Conservation (phyloP, 2,888 invertebrate species). For the Stramonita haemastoma region DNA sequence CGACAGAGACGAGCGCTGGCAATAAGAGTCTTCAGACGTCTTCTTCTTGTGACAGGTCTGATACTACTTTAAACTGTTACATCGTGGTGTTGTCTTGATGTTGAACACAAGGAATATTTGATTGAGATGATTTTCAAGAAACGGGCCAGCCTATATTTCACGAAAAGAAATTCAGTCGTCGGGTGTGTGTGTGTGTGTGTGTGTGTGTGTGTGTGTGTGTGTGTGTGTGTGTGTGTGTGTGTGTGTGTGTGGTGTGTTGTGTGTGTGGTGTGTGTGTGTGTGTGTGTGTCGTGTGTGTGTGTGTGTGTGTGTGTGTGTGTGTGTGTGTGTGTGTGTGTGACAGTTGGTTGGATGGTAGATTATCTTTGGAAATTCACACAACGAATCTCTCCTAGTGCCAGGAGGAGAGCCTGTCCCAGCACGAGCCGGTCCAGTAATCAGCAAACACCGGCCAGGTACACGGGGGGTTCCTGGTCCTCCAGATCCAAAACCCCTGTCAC, state of each 20-base stretch:
- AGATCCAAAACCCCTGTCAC: slow-evolving; percentile 42
- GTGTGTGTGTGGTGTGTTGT: slow-evolving; percentile 1
- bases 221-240: slow-evolving; percentile 10
- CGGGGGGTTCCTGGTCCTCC: slow-evolving; percentile 3
- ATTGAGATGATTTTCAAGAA: not conserved
- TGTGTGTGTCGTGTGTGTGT: no score
- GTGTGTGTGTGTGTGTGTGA: no score
- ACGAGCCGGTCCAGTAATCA: not conserved
- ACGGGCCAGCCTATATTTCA: no score
- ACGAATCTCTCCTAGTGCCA: not conserved
- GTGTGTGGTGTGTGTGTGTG: no score
- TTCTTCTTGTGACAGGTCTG: slow-evolving; percentile 18
- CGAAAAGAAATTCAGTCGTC: not conserved
- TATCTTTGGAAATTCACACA: not conserved
- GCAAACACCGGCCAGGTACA: slow-evolving; percentile 4
- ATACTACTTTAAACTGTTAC: not conserved
- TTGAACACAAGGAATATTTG: not conserved
- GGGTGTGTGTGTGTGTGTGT: not conserved
- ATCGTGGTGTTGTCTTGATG: no score
- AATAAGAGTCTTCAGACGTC: slow-evolving; percentile 6
- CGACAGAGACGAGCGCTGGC: slow-evolving; percentile 20
- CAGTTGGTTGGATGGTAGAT: no score
- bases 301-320: no score
- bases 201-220: not conserved
- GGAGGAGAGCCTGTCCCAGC: not conserved